Percentiles rank a stretch among this genome's conserved stretches.
These are phyloP conservation scores for Galaxea fascicularis DNA, from an alignment of 92 coral and sea anemone genomes.

Conservation along the genomic window DNA sequence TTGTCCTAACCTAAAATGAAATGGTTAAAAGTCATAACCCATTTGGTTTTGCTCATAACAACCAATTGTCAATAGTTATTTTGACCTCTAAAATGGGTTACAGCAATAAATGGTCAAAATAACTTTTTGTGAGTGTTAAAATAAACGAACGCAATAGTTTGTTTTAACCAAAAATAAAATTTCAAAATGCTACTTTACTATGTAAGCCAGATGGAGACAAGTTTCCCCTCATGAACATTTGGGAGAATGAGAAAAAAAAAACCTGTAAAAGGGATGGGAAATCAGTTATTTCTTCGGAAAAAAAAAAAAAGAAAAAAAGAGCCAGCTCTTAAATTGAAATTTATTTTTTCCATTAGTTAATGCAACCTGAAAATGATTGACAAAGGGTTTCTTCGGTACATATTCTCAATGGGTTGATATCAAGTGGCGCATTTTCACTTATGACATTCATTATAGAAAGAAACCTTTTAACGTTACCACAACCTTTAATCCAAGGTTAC, in stretches of 20 bases:
- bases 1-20: not conserved
- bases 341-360: no score
- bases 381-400: no score
- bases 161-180: not conserved
- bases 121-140: not conserved
- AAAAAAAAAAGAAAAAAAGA: no score
- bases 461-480: no score
- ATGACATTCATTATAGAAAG: no score
- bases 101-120: not conserved
- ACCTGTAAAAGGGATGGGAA: not conserved
- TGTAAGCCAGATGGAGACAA: not conserved
- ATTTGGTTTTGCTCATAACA: not conserved
- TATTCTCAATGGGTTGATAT: no score
- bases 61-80: not conserved
- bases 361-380: no score
- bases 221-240: not conserved
- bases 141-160: slow-evolving; percentile 2
- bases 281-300: no score
- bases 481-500: no score
- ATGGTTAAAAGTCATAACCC: slow-evolving; percentile 17
- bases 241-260: not conserved
- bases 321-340: no score
- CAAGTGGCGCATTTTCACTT: no score
- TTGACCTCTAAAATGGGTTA: not conserved
- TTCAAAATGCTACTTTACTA: not conserved